These are phyloP conservation scores for Clamator glandarius DNA, from an alignment of 2,797 vertebrate genomes.

Conservation along the genomic window DNA sequence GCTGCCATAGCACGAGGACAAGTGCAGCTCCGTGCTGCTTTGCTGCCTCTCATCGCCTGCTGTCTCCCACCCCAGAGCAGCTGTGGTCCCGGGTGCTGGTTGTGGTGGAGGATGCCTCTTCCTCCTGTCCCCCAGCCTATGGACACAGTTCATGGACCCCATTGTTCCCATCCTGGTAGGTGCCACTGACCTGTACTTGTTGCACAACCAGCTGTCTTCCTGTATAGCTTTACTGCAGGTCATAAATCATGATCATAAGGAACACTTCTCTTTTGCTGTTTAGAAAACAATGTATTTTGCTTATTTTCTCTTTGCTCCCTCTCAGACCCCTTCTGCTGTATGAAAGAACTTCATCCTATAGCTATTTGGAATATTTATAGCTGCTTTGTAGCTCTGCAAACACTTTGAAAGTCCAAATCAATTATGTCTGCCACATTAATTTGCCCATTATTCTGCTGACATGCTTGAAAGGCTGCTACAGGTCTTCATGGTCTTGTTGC, in stretches of 20 bases:
- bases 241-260: neutral
- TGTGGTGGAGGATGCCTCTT: neutral
- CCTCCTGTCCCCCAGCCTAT: neutral
- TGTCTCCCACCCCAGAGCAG: rapidly evolving
- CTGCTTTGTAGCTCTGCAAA: neutral
- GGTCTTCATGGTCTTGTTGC: neutral
- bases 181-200: neutral
- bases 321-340: neutral
- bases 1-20: neutral
- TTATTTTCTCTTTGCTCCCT: neutral
- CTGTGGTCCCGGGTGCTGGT: neutral
- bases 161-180: neutral
- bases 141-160: neutral
- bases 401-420: neutral
- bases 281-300: neutral
- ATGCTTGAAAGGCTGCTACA: neutral
- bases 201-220: neutral
- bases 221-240: neutral
- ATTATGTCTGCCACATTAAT: neutral
- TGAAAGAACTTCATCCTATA: neutral
- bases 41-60: neutral
- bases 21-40: neutral
- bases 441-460: neutral
- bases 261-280: neutral
- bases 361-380: neutral